Evolutionary conservation across 2,888 invertebrate species (phyloP).

Genomic region (Lycaena phlaeas): DNA sequence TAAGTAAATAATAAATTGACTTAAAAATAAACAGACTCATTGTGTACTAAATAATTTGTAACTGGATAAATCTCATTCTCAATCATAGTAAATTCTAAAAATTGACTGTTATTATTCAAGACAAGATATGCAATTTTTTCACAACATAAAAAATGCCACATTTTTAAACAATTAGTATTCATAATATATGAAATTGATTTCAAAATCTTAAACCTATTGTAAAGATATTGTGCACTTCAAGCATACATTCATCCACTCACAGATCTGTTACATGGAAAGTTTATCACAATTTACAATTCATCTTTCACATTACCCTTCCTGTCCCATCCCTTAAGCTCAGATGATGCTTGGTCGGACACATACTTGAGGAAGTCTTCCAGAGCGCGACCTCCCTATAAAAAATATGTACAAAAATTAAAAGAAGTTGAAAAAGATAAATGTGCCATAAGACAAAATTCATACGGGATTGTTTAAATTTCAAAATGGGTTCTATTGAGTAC

Average conservation of each 20-base stretch:
- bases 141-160: background rate
- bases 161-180: background rate
- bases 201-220: conserved; percentile 1
- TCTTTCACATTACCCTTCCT: conserved; percentile 81
- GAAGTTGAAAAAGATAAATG: too few relatives aligned
- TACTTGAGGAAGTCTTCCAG: conserved; percentile 95
- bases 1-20: background rate
- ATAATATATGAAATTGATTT: background rate
- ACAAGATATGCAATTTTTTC: conserved; percentile 3
- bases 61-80: background rate
- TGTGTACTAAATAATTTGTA: background rate
- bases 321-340: conserved; percentile 89
- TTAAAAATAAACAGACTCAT: conserved; percentile 6
- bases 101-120: background rate
- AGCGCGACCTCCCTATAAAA: conserved; percentile 89
- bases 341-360: conserved; percentile 91
- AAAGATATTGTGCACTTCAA: conserved; percentile 16
- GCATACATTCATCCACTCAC: conserved; percentile 40
- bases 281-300: conserved; percentile 53
- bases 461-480: too few relatives aligned
- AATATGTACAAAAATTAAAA: background rate
- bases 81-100: background rate
- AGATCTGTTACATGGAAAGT: conserved; percentile 56
- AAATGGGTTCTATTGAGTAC: too few relatives aligned
- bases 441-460: too few relatives aligned